Percentiles rank a stretch among this genome's conserved stretches.
Conservation (phyloP, 2,888 invertebrate genomes). For the Apotomis betuletana region DNA sequence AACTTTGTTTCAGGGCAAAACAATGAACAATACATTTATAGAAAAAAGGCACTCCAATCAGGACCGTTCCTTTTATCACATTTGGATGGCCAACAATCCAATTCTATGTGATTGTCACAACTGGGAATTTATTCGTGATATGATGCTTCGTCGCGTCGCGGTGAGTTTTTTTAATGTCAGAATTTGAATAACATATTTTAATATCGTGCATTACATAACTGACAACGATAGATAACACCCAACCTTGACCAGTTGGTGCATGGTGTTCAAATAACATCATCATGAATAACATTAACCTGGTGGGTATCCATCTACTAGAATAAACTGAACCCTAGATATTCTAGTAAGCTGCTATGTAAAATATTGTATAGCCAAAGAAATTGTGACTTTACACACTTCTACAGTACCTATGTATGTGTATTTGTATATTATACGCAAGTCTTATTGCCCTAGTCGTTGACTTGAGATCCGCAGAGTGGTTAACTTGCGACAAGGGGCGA, state of each 20-base stretch:
- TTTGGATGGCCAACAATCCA: conserved; percentile 30
- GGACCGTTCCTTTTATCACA: conserved; percentile 21
- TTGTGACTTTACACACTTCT: no score
- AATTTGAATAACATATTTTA: no score
- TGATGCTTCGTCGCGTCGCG: conserved; percentile 13
- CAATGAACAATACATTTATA: neutral
- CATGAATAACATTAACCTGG: no score
- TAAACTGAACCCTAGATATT: no score
- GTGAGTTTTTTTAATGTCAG: conserved; percentile 4
- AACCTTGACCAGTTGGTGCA: no score
- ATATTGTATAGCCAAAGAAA: no score
- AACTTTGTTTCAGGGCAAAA: conserved; percentile 18
- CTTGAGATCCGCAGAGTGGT: neutral
- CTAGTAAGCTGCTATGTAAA: no score
- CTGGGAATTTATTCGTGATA: conserved; percentile 17
- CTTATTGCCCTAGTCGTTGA: neutral
- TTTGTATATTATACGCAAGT: neutral
- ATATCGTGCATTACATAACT: no score
- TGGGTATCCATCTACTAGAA: no score
- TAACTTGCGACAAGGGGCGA: neutral
- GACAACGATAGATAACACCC: no score
- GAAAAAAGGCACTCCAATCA: conserved; percentile 21
- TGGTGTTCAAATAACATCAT: no score
- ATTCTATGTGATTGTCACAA: conserved; percentile 22
- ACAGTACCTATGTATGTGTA: neutral